phyloP scores from a whole-genome alignment of 2,113 vertebrate genomes.

The Capra hircus region DNA sequence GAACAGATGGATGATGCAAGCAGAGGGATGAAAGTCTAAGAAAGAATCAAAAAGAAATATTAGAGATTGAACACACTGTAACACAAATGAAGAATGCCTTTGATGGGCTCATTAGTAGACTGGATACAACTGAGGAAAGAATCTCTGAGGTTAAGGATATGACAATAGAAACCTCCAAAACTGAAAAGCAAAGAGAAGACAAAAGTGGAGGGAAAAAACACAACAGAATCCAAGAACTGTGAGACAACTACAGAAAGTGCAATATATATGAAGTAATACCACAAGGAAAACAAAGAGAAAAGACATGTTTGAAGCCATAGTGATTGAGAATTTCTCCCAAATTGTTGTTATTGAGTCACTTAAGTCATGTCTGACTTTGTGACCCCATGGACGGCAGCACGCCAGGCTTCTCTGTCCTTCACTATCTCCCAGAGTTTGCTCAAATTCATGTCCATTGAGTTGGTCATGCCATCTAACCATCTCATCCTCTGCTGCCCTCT shows the following conservation, averaged over 20 bases:
- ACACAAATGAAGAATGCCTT: not conserved
- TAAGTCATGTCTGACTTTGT: not conserved
- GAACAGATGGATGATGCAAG: not conserved
- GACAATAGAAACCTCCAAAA: not conserved
- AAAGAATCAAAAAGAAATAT: not conserved
- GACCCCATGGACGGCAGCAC: not conserved
- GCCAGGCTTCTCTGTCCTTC: not conserved
- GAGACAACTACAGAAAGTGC: not conserved
- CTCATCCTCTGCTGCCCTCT: not conserved
- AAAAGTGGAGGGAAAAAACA: not conserved
- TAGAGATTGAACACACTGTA: not conserved
- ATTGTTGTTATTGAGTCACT: not conserved
- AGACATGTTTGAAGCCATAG: not conserved
- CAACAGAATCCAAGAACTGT: not conserved
- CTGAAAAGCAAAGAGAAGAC: not conserved
- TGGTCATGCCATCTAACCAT: not conserved
- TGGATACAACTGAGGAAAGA: not conserved
- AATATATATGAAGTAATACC: not conserved
- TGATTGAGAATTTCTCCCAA: not conserved
- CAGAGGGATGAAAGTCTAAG: not conserved
- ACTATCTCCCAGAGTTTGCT: not conserved
- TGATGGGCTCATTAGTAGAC: not conserved
- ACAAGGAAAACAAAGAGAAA: not conserved
- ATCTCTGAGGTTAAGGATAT: not conserved
- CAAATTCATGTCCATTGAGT: not conserved